phyloP scores from a whole-genome alignment of 2,113 vertebrate genomes.

The Phylloscopus whistleri region DNA sequence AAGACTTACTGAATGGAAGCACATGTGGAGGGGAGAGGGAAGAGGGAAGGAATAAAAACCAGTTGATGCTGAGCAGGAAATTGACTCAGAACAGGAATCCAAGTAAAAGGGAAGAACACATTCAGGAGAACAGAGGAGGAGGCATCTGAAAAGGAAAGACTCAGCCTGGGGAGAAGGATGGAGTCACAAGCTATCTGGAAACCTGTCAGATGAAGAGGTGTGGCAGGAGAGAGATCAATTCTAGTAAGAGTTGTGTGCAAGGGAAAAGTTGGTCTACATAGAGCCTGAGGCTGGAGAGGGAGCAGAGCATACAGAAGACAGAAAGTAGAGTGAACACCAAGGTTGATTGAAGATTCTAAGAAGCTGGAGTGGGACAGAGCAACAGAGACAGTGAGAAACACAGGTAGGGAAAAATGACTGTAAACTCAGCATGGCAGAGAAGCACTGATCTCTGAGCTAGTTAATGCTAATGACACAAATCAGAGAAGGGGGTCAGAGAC shows the following conservation, averaged over 20 bases:
- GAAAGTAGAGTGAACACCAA: fast-evolving
- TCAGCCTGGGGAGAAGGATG: not conserved
- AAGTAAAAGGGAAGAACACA: not conserved
- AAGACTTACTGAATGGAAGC: not conserved
- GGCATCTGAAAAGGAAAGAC: not conserved
- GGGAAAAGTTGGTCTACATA: not conserved
- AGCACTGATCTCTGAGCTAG: not conserved
- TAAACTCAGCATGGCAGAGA: not conserved
- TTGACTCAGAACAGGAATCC: not conserved
- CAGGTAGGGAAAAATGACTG: not conserved
- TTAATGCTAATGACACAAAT: not conserved
- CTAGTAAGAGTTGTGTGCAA: not conserved
- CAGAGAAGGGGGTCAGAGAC: not conserved
- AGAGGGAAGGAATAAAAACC: not conserved
- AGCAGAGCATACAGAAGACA: not conserved
- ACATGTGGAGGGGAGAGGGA: not conserved
- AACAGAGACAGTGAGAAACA: not conserved
- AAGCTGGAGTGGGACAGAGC: not conserved
- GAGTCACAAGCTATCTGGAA: not conserved
- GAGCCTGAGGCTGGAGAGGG: not conserved
- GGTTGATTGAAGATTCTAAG: not conserved
- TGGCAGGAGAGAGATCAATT: not conserved
- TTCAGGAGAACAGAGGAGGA: not conserved
- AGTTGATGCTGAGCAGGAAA: not conserved
- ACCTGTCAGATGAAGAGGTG: not conserved